These are phyloP conservation scores for Pristionchus arcanus DNA, from an alignment of 2,888 invertebrate genomes.

Conservation along the genomic window DNA sequence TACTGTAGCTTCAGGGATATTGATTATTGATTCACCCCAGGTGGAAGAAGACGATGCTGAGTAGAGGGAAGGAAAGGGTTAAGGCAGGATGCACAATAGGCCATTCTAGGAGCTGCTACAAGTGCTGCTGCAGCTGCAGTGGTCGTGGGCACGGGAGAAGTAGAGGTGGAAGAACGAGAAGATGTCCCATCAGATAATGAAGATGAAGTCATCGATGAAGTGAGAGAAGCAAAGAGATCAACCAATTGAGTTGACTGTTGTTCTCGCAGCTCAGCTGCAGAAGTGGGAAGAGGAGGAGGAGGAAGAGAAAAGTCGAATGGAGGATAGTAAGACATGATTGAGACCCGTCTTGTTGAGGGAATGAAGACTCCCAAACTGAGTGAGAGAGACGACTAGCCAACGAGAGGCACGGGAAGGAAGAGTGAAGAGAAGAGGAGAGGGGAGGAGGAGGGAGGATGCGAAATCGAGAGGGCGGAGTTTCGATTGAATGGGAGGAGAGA, in stretches of 20 bases:
- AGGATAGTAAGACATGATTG: neutral
- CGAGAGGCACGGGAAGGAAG: slow-evolving; percentile 20
- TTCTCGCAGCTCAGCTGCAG: neutral
- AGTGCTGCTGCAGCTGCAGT: neutral
- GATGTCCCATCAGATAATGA: neutral
- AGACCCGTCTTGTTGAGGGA: neutral
- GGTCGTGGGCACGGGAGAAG: neutral
- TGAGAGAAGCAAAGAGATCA: slow-evolving; percentile 6
- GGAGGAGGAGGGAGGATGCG: slow-evolving; percentile 2
- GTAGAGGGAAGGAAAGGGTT: neutral
- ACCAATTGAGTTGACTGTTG: neutral
- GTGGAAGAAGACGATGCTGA: neutral
- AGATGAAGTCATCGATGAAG: slow-evolving; percentile 24
- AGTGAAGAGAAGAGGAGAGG: neutral
- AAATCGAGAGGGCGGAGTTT: slow-evolving; percentile 9
- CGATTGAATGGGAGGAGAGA: neutral
- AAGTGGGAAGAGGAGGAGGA: neutral
- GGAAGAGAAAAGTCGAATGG: neutral
- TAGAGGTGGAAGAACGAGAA: slow-evolving; percentile 15
- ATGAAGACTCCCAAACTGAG: neutral
- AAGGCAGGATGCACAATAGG: slow-evolving; percentile 30
- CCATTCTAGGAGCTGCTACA: neutral
- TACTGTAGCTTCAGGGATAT: neutral
- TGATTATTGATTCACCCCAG: slow-evolving; percentile 19
- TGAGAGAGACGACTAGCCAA: slow-evolving; percentile 1